Percentiles rank a stretch among this genome's conserved stretches.
Evolutionary conservation across 2,113 vertebrate species (phyloP).

Genomic region (Craseonycteris thonglongyai): DNA sequence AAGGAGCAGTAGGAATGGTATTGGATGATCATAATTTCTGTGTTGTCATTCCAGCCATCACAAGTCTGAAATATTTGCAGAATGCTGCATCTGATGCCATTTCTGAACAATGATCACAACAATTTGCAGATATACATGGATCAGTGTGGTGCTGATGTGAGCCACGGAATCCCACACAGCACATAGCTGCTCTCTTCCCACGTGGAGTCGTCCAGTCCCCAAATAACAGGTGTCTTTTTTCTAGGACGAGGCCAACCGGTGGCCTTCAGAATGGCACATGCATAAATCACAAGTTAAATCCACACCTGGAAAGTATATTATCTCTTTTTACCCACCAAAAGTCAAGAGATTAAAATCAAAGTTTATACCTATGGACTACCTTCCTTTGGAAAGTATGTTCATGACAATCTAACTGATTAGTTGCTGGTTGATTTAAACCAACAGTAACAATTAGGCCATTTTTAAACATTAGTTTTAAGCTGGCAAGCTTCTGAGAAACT

Average conservation of each 20-base stretch:
- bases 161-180: slow-evolving; percentile 32
- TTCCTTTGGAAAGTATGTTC: neutral
- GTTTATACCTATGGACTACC: neutral
- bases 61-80: slow-evolving; percentile 65
- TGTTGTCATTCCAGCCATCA: slow-evolving; percentile 51
- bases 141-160: slow-evolving; percentile 31
- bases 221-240: neutral
- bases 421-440: slow-evolving; percentile 22
- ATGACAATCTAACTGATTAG: neutral
- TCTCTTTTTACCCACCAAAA: neutral
- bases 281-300: neutral
- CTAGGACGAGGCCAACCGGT: neutral
- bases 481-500: slow-evolving; percentile 39
- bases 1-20: slow-evolving; percentile 4
- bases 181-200: neutral
- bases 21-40: slow-evolving; percentile 60
- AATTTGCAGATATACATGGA: slow-evolving; percentile 65
- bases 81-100: slow-evolving; percentile 58
- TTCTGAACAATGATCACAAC: slow-evolving; percentile 50
- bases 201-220: neutral
- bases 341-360: neutral
- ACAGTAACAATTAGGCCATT: slow-evolving; percentile 7
- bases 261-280: neutral
- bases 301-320: neutral
- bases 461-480: neutral